These are phyloP conservation scores for Oreochromis tanganicae DNA, from an alignment of 2,113 vertebrate genomes.

Conservation along the genomic window DNA sequence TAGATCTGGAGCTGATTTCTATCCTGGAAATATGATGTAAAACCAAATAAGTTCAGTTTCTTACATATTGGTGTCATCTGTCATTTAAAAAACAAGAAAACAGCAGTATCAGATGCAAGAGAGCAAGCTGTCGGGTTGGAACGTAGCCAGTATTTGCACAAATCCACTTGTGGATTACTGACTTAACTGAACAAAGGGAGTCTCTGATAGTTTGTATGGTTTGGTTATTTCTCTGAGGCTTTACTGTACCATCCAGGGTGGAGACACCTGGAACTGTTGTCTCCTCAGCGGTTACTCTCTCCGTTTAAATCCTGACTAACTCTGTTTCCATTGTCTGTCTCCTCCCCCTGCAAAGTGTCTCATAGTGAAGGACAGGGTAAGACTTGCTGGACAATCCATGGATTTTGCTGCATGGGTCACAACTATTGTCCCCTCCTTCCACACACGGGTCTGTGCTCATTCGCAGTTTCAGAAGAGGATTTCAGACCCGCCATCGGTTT, in stretches of 20 bases:
- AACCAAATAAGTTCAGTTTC: not conserved
- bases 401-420: conserved; percentile 71
- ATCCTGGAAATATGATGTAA: not conserved
- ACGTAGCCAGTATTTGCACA: conserved; percentile 33
- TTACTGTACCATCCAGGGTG: not conserved
- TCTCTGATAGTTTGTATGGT: not conserved
- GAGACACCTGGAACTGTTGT: not conserved
- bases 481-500: not conserved
- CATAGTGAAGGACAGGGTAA: conserved; percentile 80
- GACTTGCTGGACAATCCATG: conserved; percentile 55
- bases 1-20: conserved; percentile 5
- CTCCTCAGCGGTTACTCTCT: not conserved
- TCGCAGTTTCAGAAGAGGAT: conserved; percentile 41
- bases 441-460: conserved; percentile 58
- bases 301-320: conserved; percentile 52
- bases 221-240: not conserved
- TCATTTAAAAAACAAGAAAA: not conserved
- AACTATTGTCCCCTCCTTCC: conserved; percentile 20
- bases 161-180: conserved; percentile 41
- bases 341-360: conserved; percentile 74
- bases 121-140: conserved; percentile 21
- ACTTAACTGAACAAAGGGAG: conserved; percentile 19
- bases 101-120: not conserved
- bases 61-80: not conserved
- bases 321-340: conserved; percentile 70